These are phyloP conservation scores for Plectus sambesii DNA, from an alignment of 1,140 invertebrate species.

Conservation along the genomic window DNA sequence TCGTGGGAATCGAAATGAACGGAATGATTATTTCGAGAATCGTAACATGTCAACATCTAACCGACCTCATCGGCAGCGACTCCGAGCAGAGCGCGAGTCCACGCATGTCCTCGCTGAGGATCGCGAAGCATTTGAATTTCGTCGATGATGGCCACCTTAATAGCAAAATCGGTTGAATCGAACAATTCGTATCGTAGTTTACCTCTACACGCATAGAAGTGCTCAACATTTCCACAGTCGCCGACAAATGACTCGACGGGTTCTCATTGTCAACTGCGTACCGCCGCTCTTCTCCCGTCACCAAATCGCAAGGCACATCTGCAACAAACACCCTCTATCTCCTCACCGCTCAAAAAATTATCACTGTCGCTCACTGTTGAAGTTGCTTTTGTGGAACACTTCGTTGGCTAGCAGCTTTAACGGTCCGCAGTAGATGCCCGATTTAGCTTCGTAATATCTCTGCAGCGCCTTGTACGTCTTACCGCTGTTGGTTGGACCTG, in stretches of 20 bases:
- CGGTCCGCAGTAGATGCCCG: conserved; percentile 94
- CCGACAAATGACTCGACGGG: conserved; percentile 71
- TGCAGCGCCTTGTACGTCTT: conserved; percentile 95
- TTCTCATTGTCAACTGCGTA: conserved; percentile 57
- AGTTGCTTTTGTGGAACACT: conserved; percentile 83
- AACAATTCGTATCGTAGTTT: too few species aligned
- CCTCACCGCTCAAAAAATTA: conserved; percentile 36
- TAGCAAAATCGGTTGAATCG: too few species aligned
- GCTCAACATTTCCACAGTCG: conserved; percentile 85
- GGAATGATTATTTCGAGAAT: too few species aligned
- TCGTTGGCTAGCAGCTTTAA: conserved; percentile 86
- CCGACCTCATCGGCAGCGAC: conserved; percentile 37
- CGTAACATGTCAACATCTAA: too few species aligned
- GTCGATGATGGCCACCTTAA: conserved; percentile 91
- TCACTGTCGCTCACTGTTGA: too few species aligned
- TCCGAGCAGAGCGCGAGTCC: conserved; percentile 86
- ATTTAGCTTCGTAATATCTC: conserved; percentile 69
- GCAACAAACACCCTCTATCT: neutral
- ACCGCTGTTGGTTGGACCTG: conserved; percentile 89
- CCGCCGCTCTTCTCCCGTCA: conserved; percentile 88
- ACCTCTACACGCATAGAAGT: conserved; percentile 54
- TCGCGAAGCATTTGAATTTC: conserved; percentile 96
- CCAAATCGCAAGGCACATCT: conserved; percentile 62
- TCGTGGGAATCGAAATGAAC: neutral
- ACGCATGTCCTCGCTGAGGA: conserved; percentile 82